Percentiles rank a stretch among this genome's conserved stretches.
Evolutionary conservation across 2,888 invertebrate genomes (phyloP).

Genomic region (Dendrolimus pini): DNA sequence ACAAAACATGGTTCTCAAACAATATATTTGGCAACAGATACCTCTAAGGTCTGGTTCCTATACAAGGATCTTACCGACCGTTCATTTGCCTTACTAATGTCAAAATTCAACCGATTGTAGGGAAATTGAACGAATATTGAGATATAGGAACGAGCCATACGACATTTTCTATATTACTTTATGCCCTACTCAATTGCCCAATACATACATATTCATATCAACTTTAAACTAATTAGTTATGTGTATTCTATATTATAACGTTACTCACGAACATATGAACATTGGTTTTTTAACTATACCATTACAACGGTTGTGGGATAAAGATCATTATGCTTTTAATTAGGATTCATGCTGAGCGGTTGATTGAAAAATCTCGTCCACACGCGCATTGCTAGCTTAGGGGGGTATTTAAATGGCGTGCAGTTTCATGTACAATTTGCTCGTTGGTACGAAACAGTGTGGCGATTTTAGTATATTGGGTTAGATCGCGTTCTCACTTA

Average conservation of each 20-base stretch:
- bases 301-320: not conserved
- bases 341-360: conserved; percentile 37
- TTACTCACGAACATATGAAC: not conserved
- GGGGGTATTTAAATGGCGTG: conserved; percentile 13
- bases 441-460: not conserved
- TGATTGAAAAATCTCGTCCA: conserved; percentile 40
- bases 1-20: too few species aligned
- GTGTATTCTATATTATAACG: not conserved
- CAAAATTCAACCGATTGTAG: too few species aligned
- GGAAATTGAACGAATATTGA: too few species aligned
- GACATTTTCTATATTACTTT: too few species aligned
- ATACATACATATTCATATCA: not conserved
- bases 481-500: too few species aligned
- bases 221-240: not conserved
- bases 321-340: conserved; percentile 35
- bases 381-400: conserved; percentile 20
- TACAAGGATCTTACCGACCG: too few species aligned
- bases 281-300: conserved; percentile 4
- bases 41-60: too few species aligned
- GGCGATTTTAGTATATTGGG: too few species aligned
- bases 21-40: too few species aligned
- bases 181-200: too few species aligned
- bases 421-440: not conserved
- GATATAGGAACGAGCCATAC: too few species aligned
- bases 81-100: too few species aligned